These are phyloP conservation scores for Zingel zingel DNA, from an alignment of 2,113 vertebrate species.

Conservation along the genomic window DNA sequence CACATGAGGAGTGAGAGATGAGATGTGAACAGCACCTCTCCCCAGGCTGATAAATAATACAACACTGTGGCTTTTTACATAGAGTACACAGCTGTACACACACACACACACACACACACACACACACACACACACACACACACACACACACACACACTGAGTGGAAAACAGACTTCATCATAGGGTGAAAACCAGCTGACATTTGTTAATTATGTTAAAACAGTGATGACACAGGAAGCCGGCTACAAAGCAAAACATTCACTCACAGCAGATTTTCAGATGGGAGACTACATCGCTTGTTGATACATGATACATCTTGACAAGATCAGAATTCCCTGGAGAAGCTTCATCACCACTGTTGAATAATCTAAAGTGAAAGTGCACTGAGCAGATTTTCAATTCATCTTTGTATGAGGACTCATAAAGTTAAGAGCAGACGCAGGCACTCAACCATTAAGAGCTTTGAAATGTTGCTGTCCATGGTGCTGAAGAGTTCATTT, in stretches of 20 bases:
- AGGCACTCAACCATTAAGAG: background rate
- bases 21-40: conserved; percentile 68
- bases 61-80: conserved; percentile 66
- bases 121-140: conserved; percentile 6
- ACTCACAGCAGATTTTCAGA: conserved; percentile 41
- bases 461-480: conserved; percentile 31
- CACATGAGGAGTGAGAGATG: conserved; percentile 71
- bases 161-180: conserved; percentile 24
- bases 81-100: conserved; percentile 24
- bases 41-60: conserved; percentile 74
- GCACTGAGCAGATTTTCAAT: background rate
- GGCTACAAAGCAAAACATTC: conserved; percentile 19
- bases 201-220: conserved; percentile 63
- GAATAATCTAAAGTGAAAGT: conserved; percentile 33
- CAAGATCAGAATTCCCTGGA: conserved; percentile 2
- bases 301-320: conserved; percentile 25
- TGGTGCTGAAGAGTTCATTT: conserved; percentile 38
- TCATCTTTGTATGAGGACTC: background rate
- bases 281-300: background rate
- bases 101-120: background rate
- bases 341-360: conserved; percentile 30
- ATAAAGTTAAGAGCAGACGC: background rate
- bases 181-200: conserved; percentile 55
- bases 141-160: conserved; percentile 15
- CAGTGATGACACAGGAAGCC: conserved; percentile 28